Percentiles rank a stretch among this genome's conserved stretches.
phyloP scores from a whole-genome alignment of 2,888 invertebrate genomes.

The Heliconius cydno region DNA sequence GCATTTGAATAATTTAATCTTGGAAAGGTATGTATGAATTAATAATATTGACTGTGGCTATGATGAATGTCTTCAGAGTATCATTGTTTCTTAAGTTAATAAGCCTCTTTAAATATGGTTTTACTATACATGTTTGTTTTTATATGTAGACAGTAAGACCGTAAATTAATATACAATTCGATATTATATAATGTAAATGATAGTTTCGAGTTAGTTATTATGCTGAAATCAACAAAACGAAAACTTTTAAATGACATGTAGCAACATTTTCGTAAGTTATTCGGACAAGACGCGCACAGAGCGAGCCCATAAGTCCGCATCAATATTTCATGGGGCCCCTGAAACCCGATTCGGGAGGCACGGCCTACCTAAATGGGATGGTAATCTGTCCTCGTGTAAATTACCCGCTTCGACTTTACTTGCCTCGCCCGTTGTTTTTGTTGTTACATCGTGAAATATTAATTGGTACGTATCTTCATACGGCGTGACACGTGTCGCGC shows the following conservation, averaged over 20 bases:
- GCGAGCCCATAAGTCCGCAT: slow-evolving; percentile 53
- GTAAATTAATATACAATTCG: neutral
- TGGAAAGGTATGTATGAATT: neutral
- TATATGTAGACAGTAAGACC: neutral
- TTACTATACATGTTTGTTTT: neutral
- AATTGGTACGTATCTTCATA: slow-evolving; percentile 40
- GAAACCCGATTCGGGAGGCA: slow-evolving; percentile 59
- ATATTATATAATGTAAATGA: neutral
- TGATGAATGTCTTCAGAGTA: too few relatives aligned
- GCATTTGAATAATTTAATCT: slow-evolving; percentile 26
- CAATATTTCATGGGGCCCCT: slow-evolving; percentile 65
- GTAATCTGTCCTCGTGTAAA: slow-evolving; percentile 54
- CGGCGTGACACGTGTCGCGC: slow-evolving; percentile 24
- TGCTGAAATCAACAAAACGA: neutral
- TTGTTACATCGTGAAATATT: slow-evolving; percentile 39
- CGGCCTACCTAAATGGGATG: slow-evolving; percentile 55
- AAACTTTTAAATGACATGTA: slow-evolving; percentile 1
- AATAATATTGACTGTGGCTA: neutral
- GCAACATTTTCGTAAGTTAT: slow-evolving; percentile 28
- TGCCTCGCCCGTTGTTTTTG: slow-evolving; percentile 38
- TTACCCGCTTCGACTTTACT: slow-evolving; percentile 41
- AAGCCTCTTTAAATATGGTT: neutral
- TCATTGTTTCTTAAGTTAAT: too few relatives aligned
- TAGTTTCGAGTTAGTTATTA: neutral
- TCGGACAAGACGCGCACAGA: slow-evolving; percentile 20